Conservation (phyloP, 1,140 invertebrate species). For the Radopholus similis region DNA sequence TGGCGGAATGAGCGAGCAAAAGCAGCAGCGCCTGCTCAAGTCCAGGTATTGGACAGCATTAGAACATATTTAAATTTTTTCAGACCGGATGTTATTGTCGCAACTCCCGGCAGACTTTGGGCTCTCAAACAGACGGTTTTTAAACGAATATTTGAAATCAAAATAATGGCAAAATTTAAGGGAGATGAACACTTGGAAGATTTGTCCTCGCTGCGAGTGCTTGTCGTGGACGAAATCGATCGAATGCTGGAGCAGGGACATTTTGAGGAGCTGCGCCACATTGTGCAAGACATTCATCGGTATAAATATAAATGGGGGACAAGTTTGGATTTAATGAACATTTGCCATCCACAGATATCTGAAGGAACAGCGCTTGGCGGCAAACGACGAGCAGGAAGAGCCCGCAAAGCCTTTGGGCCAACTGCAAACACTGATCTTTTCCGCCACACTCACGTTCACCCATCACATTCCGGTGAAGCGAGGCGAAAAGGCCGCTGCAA, state of each 20-base stretch:
- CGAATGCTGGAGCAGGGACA: constrained; percentile 94
- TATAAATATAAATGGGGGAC: constrained; percentile 61
- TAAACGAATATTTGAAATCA: background rate
- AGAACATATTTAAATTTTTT: background rate
- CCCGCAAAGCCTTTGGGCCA: background rate
- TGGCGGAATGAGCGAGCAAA: constrained; percentile 64
- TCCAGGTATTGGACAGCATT: constrained; percentile 57
- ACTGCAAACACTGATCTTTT: constrained; percentile 92
- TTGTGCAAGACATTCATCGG: constrained; percentile 76
- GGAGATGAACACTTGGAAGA: constrained; percentile 60
- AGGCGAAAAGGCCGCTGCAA: constrained; percentile 57
- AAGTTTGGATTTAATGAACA: background rate
- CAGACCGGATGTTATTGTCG: constrained; percentile 85
- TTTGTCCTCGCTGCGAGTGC: constrained; percentile 66
- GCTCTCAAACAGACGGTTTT: constrained; percentile 63
- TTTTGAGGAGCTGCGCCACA: constrained; percentile 81
- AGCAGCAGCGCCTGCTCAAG: constrained; percentile 80
- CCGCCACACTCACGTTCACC: constrained; percentile 84
- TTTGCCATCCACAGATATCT: constrained; percentile 49
- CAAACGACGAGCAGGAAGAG: background rate
- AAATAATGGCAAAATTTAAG: constrained; percentile 4
- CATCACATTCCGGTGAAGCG: constrained; percentile 63
- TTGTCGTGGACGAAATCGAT: constrained; percentile 97
- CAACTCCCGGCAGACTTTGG: constrained; percentile 91
- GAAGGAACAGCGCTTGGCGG: background rate